Percentiles rank a stretch among this genome's conserved stretches.
phyloP scores from a whole-genome alignment of 2,797 vertebrate species.

The Lophura swinhoii region DNA sequence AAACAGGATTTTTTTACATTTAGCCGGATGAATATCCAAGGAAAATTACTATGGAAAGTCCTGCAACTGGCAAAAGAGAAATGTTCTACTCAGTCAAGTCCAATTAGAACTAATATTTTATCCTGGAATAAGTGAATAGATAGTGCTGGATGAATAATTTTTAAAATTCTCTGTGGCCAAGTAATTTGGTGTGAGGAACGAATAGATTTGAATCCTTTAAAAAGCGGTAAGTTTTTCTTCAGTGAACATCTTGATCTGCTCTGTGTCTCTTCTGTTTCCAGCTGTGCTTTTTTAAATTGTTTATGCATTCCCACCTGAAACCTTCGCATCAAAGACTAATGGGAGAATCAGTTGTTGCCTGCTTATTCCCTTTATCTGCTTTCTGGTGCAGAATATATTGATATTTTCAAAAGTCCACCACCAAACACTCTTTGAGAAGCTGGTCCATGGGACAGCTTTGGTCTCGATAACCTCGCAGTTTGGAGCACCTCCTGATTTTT shows the following conservation, averaged over 20 bases:
- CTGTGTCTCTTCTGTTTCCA: neutral
- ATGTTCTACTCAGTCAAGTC: neutral
- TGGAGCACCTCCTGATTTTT: neutral
- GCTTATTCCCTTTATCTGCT: neutral
- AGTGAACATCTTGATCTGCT: neutral
- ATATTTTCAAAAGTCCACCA: neutral
- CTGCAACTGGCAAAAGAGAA: neutral
- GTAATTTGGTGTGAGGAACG: neutral
- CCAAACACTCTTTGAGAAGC: neutral
- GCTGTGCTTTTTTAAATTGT: neutral
- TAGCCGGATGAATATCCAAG: neutral
- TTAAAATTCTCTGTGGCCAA: neutral
- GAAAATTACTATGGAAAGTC: neutral
- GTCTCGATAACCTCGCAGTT: fast-evolving
- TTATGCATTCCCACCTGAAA: neutral
- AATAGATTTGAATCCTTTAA: neutral
- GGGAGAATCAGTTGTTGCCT: neutral
- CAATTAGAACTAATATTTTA: neutral
- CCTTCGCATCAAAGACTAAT: neutral
- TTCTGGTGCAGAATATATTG: neutral
- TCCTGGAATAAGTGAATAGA: neutral
- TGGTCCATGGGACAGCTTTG: neutral
- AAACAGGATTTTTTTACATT: neutral
- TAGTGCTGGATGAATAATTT: neutral
- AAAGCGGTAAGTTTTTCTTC: neutral